A percentile compares a stretch with the other conserved stretches of the same genome.
phyloP scores from a whole-genome alignment of 2,888 invertebrate genomes.

The Eurois occulta region DNA sequence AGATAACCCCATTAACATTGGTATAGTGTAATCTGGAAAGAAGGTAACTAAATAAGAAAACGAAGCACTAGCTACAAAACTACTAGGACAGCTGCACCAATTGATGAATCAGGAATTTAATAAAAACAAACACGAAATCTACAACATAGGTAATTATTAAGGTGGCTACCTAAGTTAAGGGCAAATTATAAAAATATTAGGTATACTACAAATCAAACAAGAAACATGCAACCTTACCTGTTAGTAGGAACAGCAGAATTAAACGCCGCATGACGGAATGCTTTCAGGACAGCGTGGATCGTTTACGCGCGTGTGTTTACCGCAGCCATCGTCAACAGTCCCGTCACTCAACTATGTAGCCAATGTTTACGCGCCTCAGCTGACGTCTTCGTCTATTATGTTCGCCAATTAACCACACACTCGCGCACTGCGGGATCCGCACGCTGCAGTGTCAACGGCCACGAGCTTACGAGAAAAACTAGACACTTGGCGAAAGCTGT shows the following conservation, averaged over 20 bases:
- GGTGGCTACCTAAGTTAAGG: not conserved
- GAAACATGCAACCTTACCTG: constrained; percentile 80
- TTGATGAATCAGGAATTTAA: constrained; percentile 8
- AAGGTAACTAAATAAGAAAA: not conserved
- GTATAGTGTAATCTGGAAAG: constrained; percentile 18
- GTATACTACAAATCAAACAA: constrained; percentile 10
- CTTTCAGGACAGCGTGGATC: constrained; percentile 70
- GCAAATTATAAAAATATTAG: not conserved
- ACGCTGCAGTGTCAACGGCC: constrained; percentile 90
- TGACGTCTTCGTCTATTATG: constrained; percentile 83
- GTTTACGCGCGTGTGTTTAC: constrained; percentile 77
- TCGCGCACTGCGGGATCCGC: constrained; percentile 90
- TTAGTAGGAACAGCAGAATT: constrained; percentile 82
- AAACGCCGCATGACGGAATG: constrained; percentile 84
- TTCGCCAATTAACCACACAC: constrained; percentile 89
- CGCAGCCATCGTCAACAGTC: constrained; percentile 82
- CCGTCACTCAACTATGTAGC: constrained; percentile 74
- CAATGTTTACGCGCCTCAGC: constrained; percentile 89
- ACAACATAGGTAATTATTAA: not conserved
- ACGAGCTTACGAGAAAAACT: constrained; percentile 87
- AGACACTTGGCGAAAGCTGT: constrained; percentile 86
- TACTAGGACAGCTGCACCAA: not conserved
- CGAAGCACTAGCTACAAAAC: constrained; percentile 22
- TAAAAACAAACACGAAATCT: not conserved
- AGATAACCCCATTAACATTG: constrained; percentile 1